Percentiles rank a stretch among this genome's conserved stretches.
Conservation (phyloP, 2,888 invertebrate genomes). For the Salpingus planirostris region DNA sequence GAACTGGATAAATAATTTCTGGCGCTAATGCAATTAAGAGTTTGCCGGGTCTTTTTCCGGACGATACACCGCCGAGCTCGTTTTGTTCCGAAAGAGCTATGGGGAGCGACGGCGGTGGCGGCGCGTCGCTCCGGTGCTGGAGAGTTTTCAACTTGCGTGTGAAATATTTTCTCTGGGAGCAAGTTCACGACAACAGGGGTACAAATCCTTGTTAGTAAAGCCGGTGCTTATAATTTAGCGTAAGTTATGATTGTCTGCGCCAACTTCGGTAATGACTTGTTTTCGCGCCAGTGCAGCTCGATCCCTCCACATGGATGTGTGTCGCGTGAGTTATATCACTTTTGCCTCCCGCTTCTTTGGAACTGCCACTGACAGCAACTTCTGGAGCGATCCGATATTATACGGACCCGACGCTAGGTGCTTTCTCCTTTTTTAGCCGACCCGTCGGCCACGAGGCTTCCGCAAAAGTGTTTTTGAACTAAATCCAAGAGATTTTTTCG, state of each 20-base stretch:
- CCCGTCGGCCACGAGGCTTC: too few species aligned
- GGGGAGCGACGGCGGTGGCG: too few species aligned
- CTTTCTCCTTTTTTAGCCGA: not conserved
- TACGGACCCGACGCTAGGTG: not conserved
- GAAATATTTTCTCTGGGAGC: slow-evolving; percentile 14
- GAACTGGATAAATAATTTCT: too few species aligned
- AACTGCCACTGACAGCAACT: slow-evolving; percentile 15
- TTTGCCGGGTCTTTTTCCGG: too few species aligned
- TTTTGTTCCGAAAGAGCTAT: too few species aligned
- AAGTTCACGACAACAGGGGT: slow-evolving; percentile 16
- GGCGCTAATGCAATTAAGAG: too few species aligned
- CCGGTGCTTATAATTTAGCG: slow-evolving; percentile 25
- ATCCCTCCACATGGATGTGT: slow-evolving; percentile 6
- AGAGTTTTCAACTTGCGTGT: slow-evolving; percentile 6
- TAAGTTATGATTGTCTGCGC: slow-evolving; percentile 32
- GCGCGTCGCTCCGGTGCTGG: too few species aligned
- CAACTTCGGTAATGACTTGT: slow-evolving; percentile 33
- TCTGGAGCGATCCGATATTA: too few species aligned
- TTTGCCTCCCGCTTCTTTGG: slow-evolving; percentile 12
- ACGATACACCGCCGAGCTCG: too few species aligned
- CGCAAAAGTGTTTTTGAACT: too few species aligned
- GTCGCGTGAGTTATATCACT: slow-evolving; percentile 16
- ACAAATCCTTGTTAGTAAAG: slow-evolving; percentile 25
- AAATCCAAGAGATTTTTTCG: too few species aligned
- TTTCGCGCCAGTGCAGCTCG: slow-evolving; percentile 19